phyloP scores from a whole-genome alignment of 2,113 vertebrate genomes.

The Phalacrocorax brasilianus region DNA sequence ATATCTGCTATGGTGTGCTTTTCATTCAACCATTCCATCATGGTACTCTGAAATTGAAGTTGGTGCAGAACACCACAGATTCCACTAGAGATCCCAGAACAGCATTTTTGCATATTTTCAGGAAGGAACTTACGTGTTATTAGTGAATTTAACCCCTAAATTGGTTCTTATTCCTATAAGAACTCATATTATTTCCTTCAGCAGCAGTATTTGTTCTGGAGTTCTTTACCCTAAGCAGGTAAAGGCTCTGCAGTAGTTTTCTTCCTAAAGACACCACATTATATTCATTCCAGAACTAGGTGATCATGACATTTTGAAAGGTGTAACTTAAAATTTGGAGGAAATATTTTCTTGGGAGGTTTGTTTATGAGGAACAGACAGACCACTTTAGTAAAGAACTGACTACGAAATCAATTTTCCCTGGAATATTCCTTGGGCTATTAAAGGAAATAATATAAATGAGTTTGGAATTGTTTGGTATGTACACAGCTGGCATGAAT shows the following conservation, averaged over 20 bases:
- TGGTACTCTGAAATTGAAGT: not conserved
- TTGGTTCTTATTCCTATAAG: not conserved
- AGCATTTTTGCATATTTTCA: not conserved
- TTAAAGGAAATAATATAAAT: not conserved
- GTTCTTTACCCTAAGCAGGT: not conserved
- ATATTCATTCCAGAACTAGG: not conserved
- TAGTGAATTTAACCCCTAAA: not conserved
- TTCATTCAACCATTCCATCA: not conserved
- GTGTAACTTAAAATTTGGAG: not conserved
- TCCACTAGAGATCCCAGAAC: not conserved
- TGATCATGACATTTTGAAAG: not conserved
- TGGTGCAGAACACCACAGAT: not conserved
- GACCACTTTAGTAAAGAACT: not conserved
- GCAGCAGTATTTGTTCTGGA: not conserved
- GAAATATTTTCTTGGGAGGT: not conserved
- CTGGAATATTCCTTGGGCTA: not conserved
- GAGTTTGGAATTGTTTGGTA: not conserved
- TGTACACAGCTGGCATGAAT: slow-evolving; percentile 7
- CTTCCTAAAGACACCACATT: not conserved
- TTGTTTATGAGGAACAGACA: not conserved
- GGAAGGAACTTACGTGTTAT: not conserved
- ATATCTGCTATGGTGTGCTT: not conserved
- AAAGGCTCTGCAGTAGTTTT: not conserved
- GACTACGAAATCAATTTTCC: not conserved
- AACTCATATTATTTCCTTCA: not conserved